Conservation (phyloP, 2,888 invertebrate genomes). For the Trypoxylon attenuatum region DNA sequence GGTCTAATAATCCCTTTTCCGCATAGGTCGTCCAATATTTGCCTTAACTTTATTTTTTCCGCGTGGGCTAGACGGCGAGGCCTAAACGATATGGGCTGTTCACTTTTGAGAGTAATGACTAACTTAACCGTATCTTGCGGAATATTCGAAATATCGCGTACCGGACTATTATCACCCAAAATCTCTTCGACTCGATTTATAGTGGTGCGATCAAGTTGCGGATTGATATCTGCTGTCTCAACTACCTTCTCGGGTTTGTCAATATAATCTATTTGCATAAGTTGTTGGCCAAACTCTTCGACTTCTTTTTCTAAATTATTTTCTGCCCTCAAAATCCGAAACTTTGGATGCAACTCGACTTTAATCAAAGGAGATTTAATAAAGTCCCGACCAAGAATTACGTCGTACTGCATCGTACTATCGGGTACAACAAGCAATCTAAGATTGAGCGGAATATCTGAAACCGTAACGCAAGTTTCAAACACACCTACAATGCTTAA, state of each 20-base stretch:
- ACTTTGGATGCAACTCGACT: background rate
- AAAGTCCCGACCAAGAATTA: background rate
- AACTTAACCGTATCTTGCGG: background rate
- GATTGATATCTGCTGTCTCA: background rate
- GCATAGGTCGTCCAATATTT: background rate
- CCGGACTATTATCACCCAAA: background rate
- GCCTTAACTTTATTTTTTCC: background rate
- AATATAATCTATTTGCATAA: background rate
- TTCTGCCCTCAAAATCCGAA: background rate
- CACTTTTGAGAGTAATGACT: background rate
- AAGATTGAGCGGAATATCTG: background rate
- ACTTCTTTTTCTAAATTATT: background rate
- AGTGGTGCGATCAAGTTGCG: background rate
- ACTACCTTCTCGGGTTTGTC: background rate
- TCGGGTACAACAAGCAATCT: background rate
- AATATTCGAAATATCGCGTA: background rate
- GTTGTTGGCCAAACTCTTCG: background rate
- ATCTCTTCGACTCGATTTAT: background rate
- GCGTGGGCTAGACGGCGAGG: background rate
- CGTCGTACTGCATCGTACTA: background rate
- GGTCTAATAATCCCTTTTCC: constrained; percentile 2
- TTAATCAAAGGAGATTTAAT: background rate
- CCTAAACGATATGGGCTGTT: constrained; percentile 4
- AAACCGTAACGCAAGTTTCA: background rate
- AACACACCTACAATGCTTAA: background rate